Evolutionary conservation across 2,888 invertebrate genomes (phyloP).

Genomic region (Dioctria linearis): DNA sequence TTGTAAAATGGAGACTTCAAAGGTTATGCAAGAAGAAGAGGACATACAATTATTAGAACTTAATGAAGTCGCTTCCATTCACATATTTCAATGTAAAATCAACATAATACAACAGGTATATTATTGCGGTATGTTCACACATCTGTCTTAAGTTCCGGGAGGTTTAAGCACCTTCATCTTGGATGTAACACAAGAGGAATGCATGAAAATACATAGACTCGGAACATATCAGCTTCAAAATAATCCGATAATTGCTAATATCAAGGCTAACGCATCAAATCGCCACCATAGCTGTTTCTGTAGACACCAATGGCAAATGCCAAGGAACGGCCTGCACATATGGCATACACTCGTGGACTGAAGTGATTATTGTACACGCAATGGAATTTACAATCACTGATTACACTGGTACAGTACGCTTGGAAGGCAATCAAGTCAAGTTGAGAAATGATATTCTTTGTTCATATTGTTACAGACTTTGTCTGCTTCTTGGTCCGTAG

Average conservation of each 20-base stretch:
- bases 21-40: background rate
- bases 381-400: background rate
- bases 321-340: background rate
- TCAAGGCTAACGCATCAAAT: background rate
- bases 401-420: background rate
- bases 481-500: too few species aligned
- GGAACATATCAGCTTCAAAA: background rate
- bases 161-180: background rate
- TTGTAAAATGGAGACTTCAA: background rate
- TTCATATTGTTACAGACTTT: too few species aligned
- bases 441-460: background rate
- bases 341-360: background rate
- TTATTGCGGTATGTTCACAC: background rate
- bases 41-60: background rate
- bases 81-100: conserved; percentile 3
- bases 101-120: background rate
- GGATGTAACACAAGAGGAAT: background rate
- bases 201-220: background rate
- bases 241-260: background rate
- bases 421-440: background rate
- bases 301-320: background rate
- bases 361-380: background rate
- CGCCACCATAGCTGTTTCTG: background rate
- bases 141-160: background rate
- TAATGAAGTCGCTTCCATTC: background rate